A percentile compares a stretch with the other conserved stretches of the same genome.
phyloP scores from a whole-genome alignment of 1,140 invertebrate species.

The Pseudomyrmex pallidus region DNA sequence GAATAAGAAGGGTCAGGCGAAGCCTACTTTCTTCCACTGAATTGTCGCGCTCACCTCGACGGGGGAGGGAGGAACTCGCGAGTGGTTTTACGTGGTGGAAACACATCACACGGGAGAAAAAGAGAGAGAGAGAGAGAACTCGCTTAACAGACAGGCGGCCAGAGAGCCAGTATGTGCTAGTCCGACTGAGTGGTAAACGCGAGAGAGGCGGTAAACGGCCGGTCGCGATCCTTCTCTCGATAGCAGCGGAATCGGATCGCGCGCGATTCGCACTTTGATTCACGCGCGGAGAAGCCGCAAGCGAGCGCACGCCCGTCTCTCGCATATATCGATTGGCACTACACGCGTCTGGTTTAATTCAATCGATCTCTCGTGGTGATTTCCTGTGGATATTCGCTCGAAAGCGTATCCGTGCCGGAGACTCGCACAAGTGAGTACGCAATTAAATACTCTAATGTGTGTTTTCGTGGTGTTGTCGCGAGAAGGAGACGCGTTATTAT shows the following conservation, averaged over 20 bases:
- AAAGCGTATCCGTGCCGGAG: conserved; percentile 9
- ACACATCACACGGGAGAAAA: background rate
- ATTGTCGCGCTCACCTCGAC: conserved; percentile 36
- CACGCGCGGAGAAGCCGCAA: conserved; percentile 28
- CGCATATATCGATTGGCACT: background rate
- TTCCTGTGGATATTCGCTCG: conserved; percentile 33
- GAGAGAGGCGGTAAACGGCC: conserved; percentile 46
- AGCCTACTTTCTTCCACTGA: conserved; percentile 79
- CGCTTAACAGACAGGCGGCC: conserved; percentile 14
- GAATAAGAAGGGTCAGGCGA: conserved; percentile 71
- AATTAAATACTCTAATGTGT: background rate
- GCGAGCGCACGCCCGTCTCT: background rate
- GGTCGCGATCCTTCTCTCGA: conserved; percentile 39
- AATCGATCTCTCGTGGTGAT: conserved; percentile 20
- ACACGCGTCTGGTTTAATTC: conserved; percentile 12
- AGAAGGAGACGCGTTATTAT: too few relatives aligned
- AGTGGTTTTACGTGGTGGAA: conserved; percentile 37
- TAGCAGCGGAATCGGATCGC: conserved; percentile 38
- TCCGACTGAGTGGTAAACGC: conserved; percentile 51
- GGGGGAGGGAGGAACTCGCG: conserved; percentile 22
- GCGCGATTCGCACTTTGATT: conserved; percentile 4
- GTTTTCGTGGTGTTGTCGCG: background rate
- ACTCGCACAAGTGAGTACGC: conserved; percentile 42
- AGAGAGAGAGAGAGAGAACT: conserved; percentile 38
- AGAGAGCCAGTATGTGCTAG: conserved; percentile 64